These are phyloP conservation scores for Penelope pileata DNA, from an alignment of 2,113 vertebrate species.

Conservation along the genomic window DNA sequence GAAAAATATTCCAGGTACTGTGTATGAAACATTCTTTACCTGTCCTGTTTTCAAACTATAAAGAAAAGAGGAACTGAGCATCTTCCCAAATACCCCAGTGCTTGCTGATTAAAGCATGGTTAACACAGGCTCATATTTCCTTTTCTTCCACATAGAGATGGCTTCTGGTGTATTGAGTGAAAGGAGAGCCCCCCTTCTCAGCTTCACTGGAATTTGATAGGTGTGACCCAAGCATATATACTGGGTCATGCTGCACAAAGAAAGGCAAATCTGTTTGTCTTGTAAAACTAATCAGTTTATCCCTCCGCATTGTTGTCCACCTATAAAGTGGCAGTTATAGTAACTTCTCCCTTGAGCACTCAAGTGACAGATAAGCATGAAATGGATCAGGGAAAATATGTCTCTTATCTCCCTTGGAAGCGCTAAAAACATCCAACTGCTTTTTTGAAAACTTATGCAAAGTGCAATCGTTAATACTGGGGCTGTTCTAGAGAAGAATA, in stretches of 20 bases:
- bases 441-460: background rate
- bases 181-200: background rate
- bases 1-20: background rate
- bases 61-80: background rate
- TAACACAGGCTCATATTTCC: background rate
- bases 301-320: background rate
- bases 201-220: background rate
- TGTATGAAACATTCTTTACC: background rate
- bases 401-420: slow-evolving; percentile 12
- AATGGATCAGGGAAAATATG: slow-evolving; percentile 2
- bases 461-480: background rate
- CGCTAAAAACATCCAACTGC: background rate
- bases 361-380: background rate
- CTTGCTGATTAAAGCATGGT: background rate
- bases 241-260: background rate
- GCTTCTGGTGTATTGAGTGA: background rate
- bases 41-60: background rate
- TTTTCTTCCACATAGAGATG: background rate
- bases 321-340: background rate
- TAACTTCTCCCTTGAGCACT: slow-evolving; percentile 25
- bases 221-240: background rate
- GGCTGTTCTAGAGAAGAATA: background rate
- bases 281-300: slow-evolving; percentile 21
- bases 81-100: background rate
- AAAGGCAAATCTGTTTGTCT: background rate